Evolutionary conservation across 2,888 invertebrate genomes (phyloP), one percentile per base, ranked within the genome.

Genomic region (Lucinisca nassula): DNA sequence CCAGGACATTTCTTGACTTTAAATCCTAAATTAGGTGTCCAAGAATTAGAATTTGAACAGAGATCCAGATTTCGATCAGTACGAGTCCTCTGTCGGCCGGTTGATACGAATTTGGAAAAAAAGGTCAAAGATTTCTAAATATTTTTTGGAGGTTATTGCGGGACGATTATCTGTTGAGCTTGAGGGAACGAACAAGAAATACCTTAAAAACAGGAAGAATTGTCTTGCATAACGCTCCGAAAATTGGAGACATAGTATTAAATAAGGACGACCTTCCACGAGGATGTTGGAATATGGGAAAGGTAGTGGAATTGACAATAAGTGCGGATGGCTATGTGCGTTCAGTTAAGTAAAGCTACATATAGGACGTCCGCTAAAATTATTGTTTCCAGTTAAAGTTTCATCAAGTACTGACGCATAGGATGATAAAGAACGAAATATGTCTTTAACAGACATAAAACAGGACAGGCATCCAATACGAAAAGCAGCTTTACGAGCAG

Each of bases 31-130:
- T 55, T n/a, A 3, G 76, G 76, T 14, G 40, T 40, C 32, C 58
- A 3, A 58, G 35, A 45, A 45, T 1, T 45, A 21, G 70, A 24
- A 30, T 21, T 12, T 79, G 70, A 67, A 21, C 67, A 70, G 17
- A 38, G 79, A 79, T 79, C 61, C 79, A 37, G 61, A 79, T 32
- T 79, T 38, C 38, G 21, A 40, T 32, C 67, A 38, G 40, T 40
- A 61, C 30, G 67, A 37, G 38, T 61, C 37, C 24, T 61, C 35
- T 30, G 37, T 67, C 24, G 79, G 67, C 21, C 61, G 58, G 38
- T 30, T 79, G 14, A 24, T 79, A 30, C 14, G 24, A 30, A 27
- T 27, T 10, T 67, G 70, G 70, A n/a, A 79, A 55, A 70, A 79
- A 79, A 49, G 67, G 79, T 14, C 70, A 79, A 27, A 61, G 27